Evolutionary conservation across 2,113 vertebrate species (phyloP), one percentile per base, ranked within the genome.

Genomic region (Oreochromis tanganicae): DNA sequence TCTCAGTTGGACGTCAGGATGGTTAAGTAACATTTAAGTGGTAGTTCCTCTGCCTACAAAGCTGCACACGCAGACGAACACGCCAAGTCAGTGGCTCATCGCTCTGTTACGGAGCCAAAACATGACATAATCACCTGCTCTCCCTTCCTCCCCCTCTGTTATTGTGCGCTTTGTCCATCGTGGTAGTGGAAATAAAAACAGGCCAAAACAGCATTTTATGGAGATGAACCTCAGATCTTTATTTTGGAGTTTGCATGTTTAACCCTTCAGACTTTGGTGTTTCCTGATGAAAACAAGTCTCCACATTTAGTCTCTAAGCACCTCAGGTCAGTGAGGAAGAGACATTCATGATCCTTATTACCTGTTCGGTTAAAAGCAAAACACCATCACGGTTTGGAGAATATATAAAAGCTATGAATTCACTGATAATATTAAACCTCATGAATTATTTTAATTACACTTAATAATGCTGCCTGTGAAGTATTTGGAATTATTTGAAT

Each of bases 51-150:
- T 89, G 87, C 88, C 85, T 89, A 82, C 85, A 55, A 84, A 46
- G 85, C 56, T 68, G 5, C 10, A 55, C 79, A 52, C 54, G 29
- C 55, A 75, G 14, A 21, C 56, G 36, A 34, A 82, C 36, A 14
- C 9, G 12, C 75, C 82, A 88, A 88, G 87, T 80, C 46, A 34
- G 92, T 85, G 84, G 79, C 87, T 93, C 92, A 88, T 93, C 68
- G 7, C 34, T 81, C 50, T 75, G 59, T 91, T 57, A 43, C 36
- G 11, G 46, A 85, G 88, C 87, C 85, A 93, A 85, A 89, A 85
- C 34, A 94, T 92, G 93, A 92, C 89, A 90, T 82, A 91, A 94
- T 93, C 91, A 87, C 87, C 66, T 90, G 91, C 85, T 90, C 81
- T 82, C 83, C 27, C 82, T n/a, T 3, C 46, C 46, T 4, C 46